Evolutionary conservation across 2,113 vertebrate species (phyloP), one percentile per base, ranked within the genome.

Genomic region (Perognathus longimembris): DNA sequence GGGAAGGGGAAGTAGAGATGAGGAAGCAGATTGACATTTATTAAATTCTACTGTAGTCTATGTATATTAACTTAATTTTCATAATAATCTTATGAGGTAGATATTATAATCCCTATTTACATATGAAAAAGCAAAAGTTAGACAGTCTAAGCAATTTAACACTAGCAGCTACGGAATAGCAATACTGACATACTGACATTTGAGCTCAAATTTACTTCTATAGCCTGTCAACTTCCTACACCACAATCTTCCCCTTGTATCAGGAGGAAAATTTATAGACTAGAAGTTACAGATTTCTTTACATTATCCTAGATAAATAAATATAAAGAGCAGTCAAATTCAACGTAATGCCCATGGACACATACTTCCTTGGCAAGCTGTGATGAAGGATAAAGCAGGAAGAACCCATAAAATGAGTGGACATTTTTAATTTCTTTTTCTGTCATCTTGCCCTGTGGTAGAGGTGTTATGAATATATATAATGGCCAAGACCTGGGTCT

Each of bases 1-100:
- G 78, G 40, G 21, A 38, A 78, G 59, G 50, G 34, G 15, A 81
- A 85, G 50, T 4, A 81, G 36, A 85, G 70, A 73, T 54, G 88
- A 70, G 92, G 36, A 71, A 82, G 21, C 38, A 64, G 63, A 50
- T 2, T 75, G 54, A 66, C 38, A 74, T 79, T 89, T 69, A 83
- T 71, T 70, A 86, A 92, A 15, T 59, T 78, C 81, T 91, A 63
- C 3, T 30, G 6, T 38, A 74, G 26, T 79, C 42, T 92, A 10
- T 9, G 32, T 22, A n/a, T 73, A 15, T 75, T 94, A 92, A 89
- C 54, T 81, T 75, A 64, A 90, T 85, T 86, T 76, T 92, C 57
- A 92, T 17, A 88, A 80, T 81, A 88, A 81, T 89, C 69, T 79
- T 84, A 69, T 74, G 92, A 96, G 89, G 91, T 96, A 97, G 92